Evolutionary conservation across 2,888 invertebrate species (phyloP), one percentile per base, ranked within the genome.

Genomic region (Archaeoteleia sp.): DNA sequence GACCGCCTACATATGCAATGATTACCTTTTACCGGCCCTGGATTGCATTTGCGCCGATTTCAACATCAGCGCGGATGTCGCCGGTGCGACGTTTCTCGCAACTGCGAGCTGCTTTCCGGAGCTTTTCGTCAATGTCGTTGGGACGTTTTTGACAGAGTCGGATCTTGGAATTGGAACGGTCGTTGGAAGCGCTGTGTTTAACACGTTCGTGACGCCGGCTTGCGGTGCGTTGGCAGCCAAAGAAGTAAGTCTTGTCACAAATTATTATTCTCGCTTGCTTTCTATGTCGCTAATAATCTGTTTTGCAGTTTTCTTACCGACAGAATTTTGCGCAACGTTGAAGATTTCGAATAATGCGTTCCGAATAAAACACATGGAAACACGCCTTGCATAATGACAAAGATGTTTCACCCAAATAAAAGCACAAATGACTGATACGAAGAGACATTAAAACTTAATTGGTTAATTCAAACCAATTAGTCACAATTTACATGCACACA

Each of bases 31-130:
- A 29, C 95, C 97, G 0, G 91, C 95, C 7, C 92, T 97, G 7
- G 95, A 96, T 85, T 88, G 91, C 61, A 95, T 97, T 71, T 95
- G 96, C 80, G 91, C 92, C 70, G 92, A 93, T 84, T 84, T 94
- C 32, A 89, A 91, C 76, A 88, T 94, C 76, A 91, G 93, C 13
- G 85, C 92, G 87, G 96, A 98, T 86, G 95, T 98, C 8, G 97
- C 97, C 0, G 98, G 97, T 0, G 98, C 98, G 1, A 98, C 97
- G 0, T 97, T 98, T 78, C 96, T 98, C 94, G 94, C 98, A 0
- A 91, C 96, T 0, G 98, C 97, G 1, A 97, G 97, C 0, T 95
- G 96, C 9, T 94, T 95, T 70, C 97, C 97, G 0, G 97, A 98
- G 86, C 90, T 97, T 68, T 97, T 97, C 85, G 95, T 96, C 32